A percentile compares a stretch with the other conserved stretches of the same genome.
Conservation (phyloP, 1,140 invertebrate genomes). For the Asobara japonica region DNA sequence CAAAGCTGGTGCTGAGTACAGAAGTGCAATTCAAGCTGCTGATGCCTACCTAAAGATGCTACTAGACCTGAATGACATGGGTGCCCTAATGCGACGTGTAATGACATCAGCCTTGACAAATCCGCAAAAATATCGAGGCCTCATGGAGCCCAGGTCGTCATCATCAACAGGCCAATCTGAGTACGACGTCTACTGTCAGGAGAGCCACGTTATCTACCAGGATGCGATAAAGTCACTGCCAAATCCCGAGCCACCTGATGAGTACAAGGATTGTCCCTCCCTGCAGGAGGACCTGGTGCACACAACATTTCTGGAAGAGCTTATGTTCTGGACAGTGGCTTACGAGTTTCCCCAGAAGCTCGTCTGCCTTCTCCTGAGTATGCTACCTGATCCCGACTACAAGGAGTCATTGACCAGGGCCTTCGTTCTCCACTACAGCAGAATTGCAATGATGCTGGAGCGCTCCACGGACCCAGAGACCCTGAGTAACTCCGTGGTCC, state of each 20-base stretch:
- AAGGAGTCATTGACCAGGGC: slow-evolving; percentile 94
- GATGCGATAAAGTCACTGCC: slow-evolving; percentile 81
- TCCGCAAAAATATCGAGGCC: slow-evolving; percentile 70
- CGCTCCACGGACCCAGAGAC: slow-evolving; percentile 87
- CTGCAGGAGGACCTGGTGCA: slow-evolving; percentile 83
- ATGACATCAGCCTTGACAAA: slow-evolving; percentile 92
- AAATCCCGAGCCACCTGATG: slow-evolving; percentile 83
- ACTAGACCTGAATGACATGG: slow-evolving; percentile 93
- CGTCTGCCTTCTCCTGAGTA: slow-evolving; percentile 94
- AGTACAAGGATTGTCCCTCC: slow-evolving; percentile 84
- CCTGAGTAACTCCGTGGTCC: slow-evolving; percentile 93
- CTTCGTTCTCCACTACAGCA: slow-evolving; percentile 95
- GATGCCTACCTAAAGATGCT: slow-evolving; percentile 89
- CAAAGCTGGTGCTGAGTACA: slow-evolving; percentile 68
- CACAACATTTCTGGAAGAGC: slow-evolving; percentile 91
- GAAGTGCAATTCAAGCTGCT: slow-evolving; percentile 79
- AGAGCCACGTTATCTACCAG: slow-evolving; percentile 81
- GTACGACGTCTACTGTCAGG: slow-evolving; percentile 77
- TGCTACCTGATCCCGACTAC: slow-evolving; percentile 94
- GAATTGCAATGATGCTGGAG: slow-evolving; percentile 91
- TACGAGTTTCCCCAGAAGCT: slow-evolving; percentile 98
- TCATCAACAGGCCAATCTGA: slow-evolving; percentile 62
- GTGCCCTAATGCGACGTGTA: slow-evolving; percentile 90
- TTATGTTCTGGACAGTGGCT: slow-evolving; percentile 97
- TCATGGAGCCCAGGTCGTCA: slow-evolving; percentile 57